Percentiles rank a stretch among this genome's conserved stretches.
Evolutionary conservation across 2,797 vertebrate genomes (phyloP).

Genomic region (Anguilla pacifica): DNA sequence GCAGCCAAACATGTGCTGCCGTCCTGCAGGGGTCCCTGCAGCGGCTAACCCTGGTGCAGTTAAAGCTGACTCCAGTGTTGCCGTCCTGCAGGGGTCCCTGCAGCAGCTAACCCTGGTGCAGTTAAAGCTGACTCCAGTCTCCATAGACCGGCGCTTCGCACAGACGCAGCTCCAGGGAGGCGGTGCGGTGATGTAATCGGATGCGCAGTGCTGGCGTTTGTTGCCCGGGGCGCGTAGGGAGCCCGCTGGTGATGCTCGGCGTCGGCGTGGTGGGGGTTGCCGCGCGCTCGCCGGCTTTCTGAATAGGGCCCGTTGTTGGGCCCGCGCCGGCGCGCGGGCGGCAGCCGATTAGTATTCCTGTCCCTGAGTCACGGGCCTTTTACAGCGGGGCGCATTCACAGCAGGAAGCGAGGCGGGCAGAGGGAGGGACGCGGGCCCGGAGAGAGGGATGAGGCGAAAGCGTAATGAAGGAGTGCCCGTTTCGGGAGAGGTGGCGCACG

Average conservation of each 20-base stretch:
- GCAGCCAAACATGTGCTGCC: background rate
- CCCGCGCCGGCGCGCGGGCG: constrained; percentile 43
- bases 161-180: background rate
- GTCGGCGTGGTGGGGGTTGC: background rate
- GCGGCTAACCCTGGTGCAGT: background rate
- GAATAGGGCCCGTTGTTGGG: constrained; percentile 43
- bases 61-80: background rate
- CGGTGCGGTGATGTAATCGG: background rate
- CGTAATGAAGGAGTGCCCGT: constrained; percentile 58
- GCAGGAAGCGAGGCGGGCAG: constrained; percentile 35
- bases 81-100: background rate
- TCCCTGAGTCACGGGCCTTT: constrained; percentile 42
- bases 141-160: background rate
- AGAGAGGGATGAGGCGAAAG: background rate
- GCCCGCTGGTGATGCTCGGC: background rate
- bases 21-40: background rate
- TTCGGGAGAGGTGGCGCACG: background rate
- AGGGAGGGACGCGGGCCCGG: background rate
- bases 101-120: background rate
- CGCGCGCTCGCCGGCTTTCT: background rate
- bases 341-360: constrained; percentile 67
- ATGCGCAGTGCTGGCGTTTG: too few species aligned
- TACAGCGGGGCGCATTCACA: constrained; percentile 54
- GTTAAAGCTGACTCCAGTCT: background rate
- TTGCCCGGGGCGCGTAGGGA: background rate